Conservation (phyloP, 64 coral and sea anemone genomes). For the Cladopsammia gracilis region DNA sequence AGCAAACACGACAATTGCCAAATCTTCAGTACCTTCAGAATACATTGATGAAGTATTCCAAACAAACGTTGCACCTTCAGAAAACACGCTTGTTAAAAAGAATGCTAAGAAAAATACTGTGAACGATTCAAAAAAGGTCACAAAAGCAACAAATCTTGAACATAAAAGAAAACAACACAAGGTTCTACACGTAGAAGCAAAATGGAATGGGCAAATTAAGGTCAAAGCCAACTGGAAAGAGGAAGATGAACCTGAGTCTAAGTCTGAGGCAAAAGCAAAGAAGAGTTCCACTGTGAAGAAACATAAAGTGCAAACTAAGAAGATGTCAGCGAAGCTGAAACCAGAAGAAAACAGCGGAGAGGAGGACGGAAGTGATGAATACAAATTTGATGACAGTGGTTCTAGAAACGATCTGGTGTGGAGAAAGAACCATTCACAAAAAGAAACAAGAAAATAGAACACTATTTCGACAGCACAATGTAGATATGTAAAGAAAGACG, state of each 20-base stretch:
- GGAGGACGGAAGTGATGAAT: slow-evolving; percentile 15
- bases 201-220: slow-evolving; percentile 47
- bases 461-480: not conserved
- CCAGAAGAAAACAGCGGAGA: not conserved
- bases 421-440: not conserved
- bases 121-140: not conserved
- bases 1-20: not conserved
- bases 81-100: not conserved
- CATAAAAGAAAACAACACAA: slow-evolving; percentile 3
- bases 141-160: not conserved
- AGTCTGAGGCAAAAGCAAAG: not conserved
- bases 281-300: slow-evolving; percentile 9
- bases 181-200: slow-evolving; percentile 35
- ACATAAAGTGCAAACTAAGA: not conserved
- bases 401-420: slow-evolving; percentile 35
- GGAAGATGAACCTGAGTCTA: not conserved
- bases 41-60: slow-evolving; percentile 9
- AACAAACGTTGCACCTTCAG: not conserved
- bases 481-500: not conserved
- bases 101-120: not conserved
- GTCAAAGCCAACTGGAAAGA: slow-evolving; percentile 53
- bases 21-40: not conserved
- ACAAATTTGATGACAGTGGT: slow-evolving; percentile 36
- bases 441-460: not conserved
- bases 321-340: not conserved